Evolutionary conservation across 2,888 invertebrate species (phyloP), one percentile per base, ranked within the genome.

Genomic region (Digitonthophagus gazella): DNA sequence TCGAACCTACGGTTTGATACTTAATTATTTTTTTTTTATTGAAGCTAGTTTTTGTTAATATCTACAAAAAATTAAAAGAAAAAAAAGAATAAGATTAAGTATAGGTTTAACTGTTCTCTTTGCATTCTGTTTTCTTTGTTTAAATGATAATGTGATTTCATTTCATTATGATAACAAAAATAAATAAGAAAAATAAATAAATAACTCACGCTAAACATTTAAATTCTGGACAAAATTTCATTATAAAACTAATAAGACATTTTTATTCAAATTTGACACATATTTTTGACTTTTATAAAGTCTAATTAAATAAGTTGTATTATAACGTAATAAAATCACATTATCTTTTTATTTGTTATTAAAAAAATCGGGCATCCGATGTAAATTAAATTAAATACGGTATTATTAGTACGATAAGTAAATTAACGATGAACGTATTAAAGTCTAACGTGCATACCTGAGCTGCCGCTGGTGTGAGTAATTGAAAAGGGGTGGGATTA

Each of bases 381-480:
- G n/a, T n/a, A n/a, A n/a, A n/a, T n/a, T n/a, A n/a, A n/a, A n/a
- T n/a, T 44, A 11, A 44, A 44, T 44, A 11, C 28, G 28, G 11
- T 44, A 44, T 44, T 44, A 44, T 64, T 66, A 28, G 57, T 66
- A 18, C 22, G 3, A 55, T 56, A 15, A 55, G 65, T 54, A 22
- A 69, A 44, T 44, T 58, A 61, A 61, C 61, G 61, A 61, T 61
- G 20, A 61, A 65, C 66, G 70, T 70, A 70, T 67, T 68, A 68
- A 19, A 69, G 72, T 66, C 71, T 73, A 74, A 75, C 78, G 78
- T 80, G 80, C 80, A 77, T 80, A 81, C 80, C 81, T 81, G 80
- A 78, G 76, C 75, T 79, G 78, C 76, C 78, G 78, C 74, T 78
- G 76, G 75, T 65, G 67, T 67, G 78, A 75, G 72, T 74, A 75